Percentiles rank a stretch among this genome's conserved stretches.
These are phyloP conservation scores for Carcinoscorpius rotundicauda DNA, from an alignment of 1,140 invertebrate genomes.

Conservation along the genomic window DNA sequence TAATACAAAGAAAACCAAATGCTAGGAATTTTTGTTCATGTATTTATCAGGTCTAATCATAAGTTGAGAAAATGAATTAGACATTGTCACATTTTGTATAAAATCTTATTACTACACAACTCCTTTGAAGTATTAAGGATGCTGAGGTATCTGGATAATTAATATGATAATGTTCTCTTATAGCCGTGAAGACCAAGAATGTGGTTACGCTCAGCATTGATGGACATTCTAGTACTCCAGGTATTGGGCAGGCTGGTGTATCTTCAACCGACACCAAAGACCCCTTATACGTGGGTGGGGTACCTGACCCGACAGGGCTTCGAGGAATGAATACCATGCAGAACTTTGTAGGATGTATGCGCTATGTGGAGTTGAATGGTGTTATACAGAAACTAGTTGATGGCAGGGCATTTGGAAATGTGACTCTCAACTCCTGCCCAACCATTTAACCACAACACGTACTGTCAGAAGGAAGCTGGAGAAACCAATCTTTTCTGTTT, in stretches of 20 bases:
- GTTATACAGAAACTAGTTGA: slow-evolving; percentile 23
- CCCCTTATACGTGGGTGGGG: slow-evolving; percentile 78
- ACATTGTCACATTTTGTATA: too few species aligned
- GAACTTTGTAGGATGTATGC: slow-evolving; percentile 71
- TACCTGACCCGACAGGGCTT: slow-evolving; percentile 41
- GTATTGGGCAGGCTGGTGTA: slow-evolving; percentile 49
- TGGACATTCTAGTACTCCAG: slow-evolving; percentile 48
- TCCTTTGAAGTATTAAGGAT: not conserved
- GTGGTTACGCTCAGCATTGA: slow-evolving; percentile 68
- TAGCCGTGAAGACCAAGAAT: slow-evolving; percentile 71
- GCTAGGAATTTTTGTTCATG: too few species aligned
- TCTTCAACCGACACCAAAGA: slow-evolving; percentile 63
- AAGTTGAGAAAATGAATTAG: too few species aligned
- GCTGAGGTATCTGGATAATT: not conserved
- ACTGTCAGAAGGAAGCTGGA: too few species aligned
- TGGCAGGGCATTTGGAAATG: slow-evolving; percentile 44
- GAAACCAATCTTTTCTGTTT: too few species aligned
- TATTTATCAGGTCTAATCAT: too few species aligned
- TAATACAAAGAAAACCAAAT: too few species aligned
- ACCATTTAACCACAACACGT: slow-evolving; percentile 40
- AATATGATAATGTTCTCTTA: slow-evolving; percentile 31
- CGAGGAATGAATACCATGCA: slow-evolving; percentile 44
- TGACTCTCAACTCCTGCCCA: slow-evolving; percentile 56
- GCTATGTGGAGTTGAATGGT: slow-evolving; percentile 29
- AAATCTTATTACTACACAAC: not conserved